Evolutionary conservation across 1,140 invertebrate genomes (phyloP), one percentile per base, ranked within the genome.

Genomic region (Chironomus striatipennis): DNA sequence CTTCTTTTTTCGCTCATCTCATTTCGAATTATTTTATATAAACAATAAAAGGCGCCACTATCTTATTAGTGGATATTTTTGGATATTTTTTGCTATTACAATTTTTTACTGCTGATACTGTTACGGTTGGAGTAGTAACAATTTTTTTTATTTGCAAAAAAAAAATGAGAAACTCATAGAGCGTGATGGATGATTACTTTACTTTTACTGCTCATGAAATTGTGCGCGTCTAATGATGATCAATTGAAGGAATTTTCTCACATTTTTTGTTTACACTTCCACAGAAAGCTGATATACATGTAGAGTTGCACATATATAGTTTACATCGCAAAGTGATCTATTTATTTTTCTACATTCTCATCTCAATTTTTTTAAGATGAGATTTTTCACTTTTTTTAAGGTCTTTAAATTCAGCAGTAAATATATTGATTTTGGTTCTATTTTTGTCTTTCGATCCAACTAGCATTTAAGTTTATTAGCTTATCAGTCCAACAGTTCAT

Each of bases 41-140:
- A 57, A 57, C 47, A 57, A 57, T 57, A 57, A 57, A 57, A 57
- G 47, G 47, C 47, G 47, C 47, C 47, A 57, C 47, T 57, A 57
- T 57, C 47, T n/a, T 57, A 12, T 57, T 57, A 34, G 24, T 34
- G 24, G 24, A 34, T 34, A 57, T 57, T 57, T 57, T 57, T 57
- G 47, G 47, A 57, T 57, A n/a, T 57, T 57, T 57, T 57, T 57
- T 34, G 24, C 24, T 34, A 34, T 34, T 34, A 34, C 24, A 34
- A 34, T 34, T 34, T 34, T 34, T 34, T 34, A 34, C 24, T 34
- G 24, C 24, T 34, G 24, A 34, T 34, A 57, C 8, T 57, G 47
- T 57, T 57, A 15, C 47, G 12, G 47, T 15, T 15, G 12, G 12
- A 57, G n/a, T 57, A 57, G 47, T 57, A 57, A 57, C 47, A 57